Evolutionary conservation across 2,888 invertebrate genomes (phyloP).

Genomic region (Therioaphis trifolii): DNA sequence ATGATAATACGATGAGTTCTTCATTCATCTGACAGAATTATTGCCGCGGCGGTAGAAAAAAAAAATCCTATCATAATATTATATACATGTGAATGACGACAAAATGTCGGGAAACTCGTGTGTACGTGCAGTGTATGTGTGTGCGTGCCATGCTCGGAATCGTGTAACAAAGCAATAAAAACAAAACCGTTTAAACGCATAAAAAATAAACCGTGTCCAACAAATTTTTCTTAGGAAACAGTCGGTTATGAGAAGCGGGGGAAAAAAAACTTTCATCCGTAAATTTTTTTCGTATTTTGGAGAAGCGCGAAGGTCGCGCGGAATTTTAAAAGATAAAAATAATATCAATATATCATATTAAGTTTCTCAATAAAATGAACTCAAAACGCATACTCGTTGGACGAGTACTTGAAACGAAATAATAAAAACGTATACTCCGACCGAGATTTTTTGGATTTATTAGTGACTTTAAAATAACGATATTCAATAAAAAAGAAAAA

Average conservation of each 20-base stretch:
- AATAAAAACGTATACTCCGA: not conserved
- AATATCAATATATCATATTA: not conserved
- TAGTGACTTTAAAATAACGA: not conserved
- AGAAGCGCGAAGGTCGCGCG: not conserved
- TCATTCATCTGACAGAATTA: too few relatives aligned
- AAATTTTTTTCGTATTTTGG: not conserved
- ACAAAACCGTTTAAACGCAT: not conserved
- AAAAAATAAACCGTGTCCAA: not conserved
- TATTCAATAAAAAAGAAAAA: slow-evolving; percentile 10
- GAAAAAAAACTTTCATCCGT: not conserved
- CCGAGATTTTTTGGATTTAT: slow-evolving; percentile 12
- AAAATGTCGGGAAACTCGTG: not conserved
- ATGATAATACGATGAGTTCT: not conserved
- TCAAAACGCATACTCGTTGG: not conserved
- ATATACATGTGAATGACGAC: not conserved
- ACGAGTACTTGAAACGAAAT: not conserved
- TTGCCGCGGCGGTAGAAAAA: not conserved
- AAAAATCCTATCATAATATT: too few relatives aligned
- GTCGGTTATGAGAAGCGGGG: not conserved
- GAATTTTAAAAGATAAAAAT: not conserved
- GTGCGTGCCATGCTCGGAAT: not conserved
- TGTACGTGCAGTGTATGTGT: not conserved
- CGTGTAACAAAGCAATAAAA: not conserved
- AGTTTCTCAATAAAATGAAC: slow-evolving; percentile 4
- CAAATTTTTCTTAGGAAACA: not conserved